Base-by-base conservation (phyloP, 2,888 invertebrate species). In the Acanthococcus lagerstroemiae region DNA sequence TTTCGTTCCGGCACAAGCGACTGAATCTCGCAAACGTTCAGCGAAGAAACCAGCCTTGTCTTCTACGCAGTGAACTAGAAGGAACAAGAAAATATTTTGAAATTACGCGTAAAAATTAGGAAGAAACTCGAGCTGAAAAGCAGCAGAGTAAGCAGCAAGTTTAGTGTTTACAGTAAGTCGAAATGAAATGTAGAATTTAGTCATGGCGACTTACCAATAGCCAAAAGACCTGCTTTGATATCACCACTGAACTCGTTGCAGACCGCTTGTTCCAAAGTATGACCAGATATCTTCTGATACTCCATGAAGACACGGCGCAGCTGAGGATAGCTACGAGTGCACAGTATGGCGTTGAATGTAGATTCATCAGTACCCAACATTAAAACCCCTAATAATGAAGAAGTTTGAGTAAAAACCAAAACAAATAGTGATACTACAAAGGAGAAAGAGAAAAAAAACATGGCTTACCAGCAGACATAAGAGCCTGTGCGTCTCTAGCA, bases 1-100 rank as follows among this genome's bases (percentile, higher is more conserved):
- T 74, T 90, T 87, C 4, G 94, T 95, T 68, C 95, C 95, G 70
- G 88, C 76, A 4, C 95, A 94, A 74, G 87, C 88, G 90, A 95
- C 91, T 63, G 89, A 85, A 74, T 88, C 86, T 77, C 92, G 85
- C 61, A 95, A 80, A 50, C 87, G 84, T 74, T 89, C 87, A 0
- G 94, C 94, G 78, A 92, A 94, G 80, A 87, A 95, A 37, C 83
- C 81, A 0, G 88, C 81, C 76, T 87, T 84, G 76, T 90, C 87
- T 73, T 84, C 85, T 1, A 89, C 87, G 69, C 87, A 86, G 76
- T 86, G 85, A 67, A 88, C 87, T 85, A 74, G 15, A 76, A 76
- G 21, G n/a, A 15, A n/a, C n/a, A 54, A 24, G n/a, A 54, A 24
- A 54, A 25, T 37, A 37, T 15, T 15, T 9, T 37, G 15, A 37